Evolutionary conservation across 2,113 vertebrate species (phyloP).

Genomic region (Festucalex cinctus): DNA sequence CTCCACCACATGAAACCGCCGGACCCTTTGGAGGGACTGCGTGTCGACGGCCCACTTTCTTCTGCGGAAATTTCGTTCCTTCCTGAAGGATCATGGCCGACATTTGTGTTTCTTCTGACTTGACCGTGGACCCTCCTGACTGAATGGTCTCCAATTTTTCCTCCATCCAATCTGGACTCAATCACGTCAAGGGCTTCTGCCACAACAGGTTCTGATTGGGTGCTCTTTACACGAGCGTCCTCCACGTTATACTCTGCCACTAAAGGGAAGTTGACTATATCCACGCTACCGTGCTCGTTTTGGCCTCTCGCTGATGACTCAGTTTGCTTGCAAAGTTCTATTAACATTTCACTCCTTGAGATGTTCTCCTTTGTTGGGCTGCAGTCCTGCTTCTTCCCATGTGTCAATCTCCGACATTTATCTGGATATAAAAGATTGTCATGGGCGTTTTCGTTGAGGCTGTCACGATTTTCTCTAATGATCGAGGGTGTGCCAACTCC

Average conservation of each 20-base stretch:
- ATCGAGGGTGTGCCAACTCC: background rate
- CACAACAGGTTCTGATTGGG: constrained; percentile 37
- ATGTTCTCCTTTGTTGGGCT: background rate
- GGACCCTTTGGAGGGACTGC: constrained; percentile 20
- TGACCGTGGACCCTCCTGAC: constrained; percentile 8
- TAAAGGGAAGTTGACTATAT: constrained; percentile 16
- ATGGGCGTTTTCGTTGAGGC: background rate
- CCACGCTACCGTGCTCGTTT: constrained; percentile 34
- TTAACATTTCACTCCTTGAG: constrained; percentile 24
- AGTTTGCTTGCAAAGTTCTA: constrained; percentile 24
- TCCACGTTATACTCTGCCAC: constrained; percentile 13
- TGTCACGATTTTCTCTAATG: background rate
- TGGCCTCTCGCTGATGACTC: constrained; percentile 37
- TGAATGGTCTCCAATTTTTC: constrained; percentile 52
- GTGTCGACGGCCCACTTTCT: background rate
- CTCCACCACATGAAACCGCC: constrained; percentile 46
- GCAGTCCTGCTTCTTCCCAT: background rate
- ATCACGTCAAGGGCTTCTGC: constrained; percentile 30
- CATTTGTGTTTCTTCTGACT: background rate
- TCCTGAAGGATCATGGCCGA: background rate
- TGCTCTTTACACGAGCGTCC: constrained; percentile 44
- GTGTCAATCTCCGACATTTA: background rate
- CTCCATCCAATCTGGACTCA: constrained; percentile 28
- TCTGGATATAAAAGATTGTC: background rate
- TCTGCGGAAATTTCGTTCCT: constrained; percentile 1